A percentile compares a stretch with the other conserved stretches of the same genome.
Evolutionary conservation across 1,140 invertebrate genomes (phyloP).

Genomic region (Apocrypta bakeri): DNA sequence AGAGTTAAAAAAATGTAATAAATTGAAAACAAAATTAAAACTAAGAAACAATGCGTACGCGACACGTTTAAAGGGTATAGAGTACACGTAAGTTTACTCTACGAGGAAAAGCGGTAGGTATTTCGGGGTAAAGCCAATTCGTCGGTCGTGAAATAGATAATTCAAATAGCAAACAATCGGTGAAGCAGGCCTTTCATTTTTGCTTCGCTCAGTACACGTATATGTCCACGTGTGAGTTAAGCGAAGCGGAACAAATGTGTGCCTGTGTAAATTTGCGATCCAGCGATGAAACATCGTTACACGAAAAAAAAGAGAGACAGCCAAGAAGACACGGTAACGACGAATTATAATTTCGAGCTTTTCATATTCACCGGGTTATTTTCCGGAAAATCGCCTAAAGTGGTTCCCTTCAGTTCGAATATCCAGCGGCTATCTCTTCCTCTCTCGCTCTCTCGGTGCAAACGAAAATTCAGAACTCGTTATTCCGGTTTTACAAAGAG

Average conservation of each 20-base stretch:
- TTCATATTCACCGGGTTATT: neutral
- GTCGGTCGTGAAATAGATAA: neutral
- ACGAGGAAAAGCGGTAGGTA: neutral
- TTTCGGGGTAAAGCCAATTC: neutral
- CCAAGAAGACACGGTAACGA: neutral
- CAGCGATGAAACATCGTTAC: neutral
- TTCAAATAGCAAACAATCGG: neutral
- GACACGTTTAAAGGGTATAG: neutral
- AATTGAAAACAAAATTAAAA: no score
- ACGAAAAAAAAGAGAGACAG: neutral
- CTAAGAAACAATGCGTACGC: no score
- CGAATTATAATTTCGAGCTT: neutral
- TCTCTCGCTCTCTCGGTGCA: no score
- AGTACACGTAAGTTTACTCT: neutral
- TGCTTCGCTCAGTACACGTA: neutral
- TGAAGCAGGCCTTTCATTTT: neutral
- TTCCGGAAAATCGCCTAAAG: neutral
- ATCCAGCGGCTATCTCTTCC: no score
- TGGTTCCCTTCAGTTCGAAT: neutral
- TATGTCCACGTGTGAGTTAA: neutral
- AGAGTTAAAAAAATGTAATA: no score
- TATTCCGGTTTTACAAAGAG: neutral
- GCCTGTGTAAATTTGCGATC: neutral
- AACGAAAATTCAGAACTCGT: neutral
- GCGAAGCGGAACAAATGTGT: neutral